Evolutionary conservation across 2,888 invertebrate species (phyloP), one percentile per base, ranked within the genome.

Genomic region (Hedychridium roseum): DNA sequence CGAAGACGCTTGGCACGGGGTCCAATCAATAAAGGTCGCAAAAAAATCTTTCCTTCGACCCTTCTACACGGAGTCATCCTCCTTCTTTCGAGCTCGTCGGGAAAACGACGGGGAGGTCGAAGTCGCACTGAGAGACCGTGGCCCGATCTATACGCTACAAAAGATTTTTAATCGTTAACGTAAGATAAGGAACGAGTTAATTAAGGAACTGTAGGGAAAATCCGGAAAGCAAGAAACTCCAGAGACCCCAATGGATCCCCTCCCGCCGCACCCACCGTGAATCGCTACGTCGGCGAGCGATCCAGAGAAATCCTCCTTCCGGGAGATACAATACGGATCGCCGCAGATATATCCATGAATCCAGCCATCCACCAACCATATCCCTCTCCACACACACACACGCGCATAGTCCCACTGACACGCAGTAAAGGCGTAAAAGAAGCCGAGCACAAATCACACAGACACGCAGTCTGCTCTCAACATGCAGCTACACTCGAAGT

Each of bases 391-490:
- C 54, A 57, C 57, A 60, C 49, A 59, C 43, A 60, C 57, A 36
- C 41, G 23, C 43, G 46, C 23, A 34, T 43, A 46, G 28, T 43
- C 45, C 54, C 16, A 45, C 31, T 50, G 31, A 52, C 39, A 48
- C 43, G 38, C 39, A 30, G 43, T 43, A 40, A 37, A 26, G 35
- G 39, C 21, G 41, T 39, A 17, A 36, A 38, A 32, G 17, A 14
- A 31, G 30, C 42, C 20, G n/a, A n/a, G n/a, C n/a, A n/a, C n/a
- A n/a, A n/a, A 44, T 35, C 51, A 56, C 54, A 54, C 51, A 40
- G 37, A 63, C 58, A 66, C 64, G 60, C 73, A 72, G 68, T 71
- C 73, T 72, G 73, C 75, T 74, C 68, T 66, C 64, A 64, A 50
- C 44, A 62, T 66, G 66, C 68, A 72, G 69, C 66, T 66, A 67